These are phyloP conservation scores for Setophaga kirtlandii DNA, from an alignment of 2,113 vertebrate species.

Conservation along the genomic window DNA sequence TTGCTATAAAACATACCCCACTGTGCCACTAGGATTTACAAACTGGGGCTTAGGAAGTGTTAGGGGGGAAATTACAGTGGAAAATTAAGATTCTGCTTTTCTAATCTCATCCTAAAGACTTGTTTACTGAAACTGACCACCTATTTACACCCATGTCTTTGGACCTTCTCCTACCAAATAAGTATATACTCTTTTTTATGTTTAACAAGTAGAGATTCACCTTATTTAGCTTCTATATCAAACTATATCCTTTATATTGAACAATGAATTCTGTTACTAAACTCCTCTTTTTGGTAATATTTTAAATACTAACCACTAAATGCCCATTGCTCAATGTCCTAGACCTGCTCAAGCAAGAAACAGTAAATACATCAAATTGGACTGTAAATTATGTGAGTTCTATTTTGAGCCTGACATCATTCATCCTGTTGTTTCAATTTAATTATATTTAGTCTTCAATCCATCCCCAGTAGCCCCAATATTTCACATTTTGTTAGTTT, in stretches of 20 bases:
- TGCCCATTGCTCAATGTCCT: background rate
- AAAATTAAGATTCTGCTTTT: background rate
- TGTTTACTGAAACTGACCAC: background rate
- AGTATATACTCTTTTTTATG: background rate
- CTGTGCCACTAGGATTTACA: background rate
- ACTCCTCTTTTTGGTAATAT: background rate
- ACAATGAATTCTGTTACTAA: background rate
- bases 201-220: background rate
- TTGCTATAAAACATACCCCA: background rate
- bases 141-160: background rate
- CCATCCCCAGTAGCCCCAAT: constrained; percentile 4
- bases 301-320: background rate
- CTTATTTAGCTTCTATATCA: background rate
- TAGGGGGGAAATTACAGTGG: background rate
- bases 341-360: background rate
- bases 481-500: constrained; percentile 41
- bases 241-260: background rate
- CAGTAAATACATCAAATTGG: background rate
- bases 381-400: background rate
- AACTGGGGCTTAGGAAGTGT: background rate
- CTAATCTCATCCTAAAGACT: background rate
- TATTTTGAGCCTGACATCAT: constrained; percentile 9
- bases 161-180: too few relatives aligned
- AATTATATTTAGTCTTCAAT: constrained; percentile 47
- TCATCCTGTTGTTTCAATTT: constrained; percentile 47